Evolutionary conservation across 2,113 vertebrate genomes (phyloP).

Genomic region (Centropus unirufus): DNA sequence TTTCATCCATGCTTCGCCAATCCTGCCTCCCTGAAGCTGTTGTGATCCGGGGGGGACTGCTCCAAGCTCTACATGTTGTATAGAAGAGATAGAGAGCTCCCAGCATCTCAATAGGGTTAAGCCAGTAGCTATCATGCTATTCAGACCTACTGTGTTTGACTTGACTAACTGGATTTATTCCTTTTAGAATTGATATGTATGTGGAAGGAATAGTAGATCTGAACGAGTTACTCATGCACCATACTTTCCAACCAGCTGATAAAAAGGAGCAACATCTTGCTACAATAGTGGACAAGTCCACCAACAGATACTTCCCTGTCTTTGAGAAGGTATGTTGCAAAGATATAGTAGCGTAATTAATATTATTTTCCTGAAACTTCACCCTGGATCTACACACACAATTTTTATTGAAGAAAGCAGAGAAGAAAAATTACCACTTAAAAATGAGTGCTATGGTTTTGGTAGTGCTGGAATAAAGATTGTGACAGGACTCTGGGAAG

Average conservation of each 20-base stretch:
- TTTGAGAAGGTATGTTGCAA: slow-evolving; percentile 82
- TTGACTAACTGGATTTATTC: not conserved
- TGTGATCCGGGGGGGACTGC: rapidly evolving
- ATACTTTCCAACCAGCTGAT: slow-evolving; percentile 30
- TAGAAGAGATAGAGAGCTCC: not conserved
- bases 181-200: slow-evolving; percentile 87
- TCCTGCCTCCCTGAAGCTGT: not conserved
- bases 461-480: too few relatives aligned
- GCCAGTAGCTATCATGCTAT: not conserved
- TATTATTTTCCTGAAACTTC: not conserved
- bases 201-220: slow-evolving; percentile 77
- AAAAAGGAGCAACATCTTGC: slow-evolving; percentile 61
- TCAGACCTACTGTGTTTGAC: not conserved
- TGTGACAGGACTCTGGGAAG: not conserved
- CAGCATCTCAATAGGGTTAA: not conserved
- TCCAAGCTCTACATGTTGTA: not conserved
- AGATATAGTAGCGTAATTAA: not conserved
- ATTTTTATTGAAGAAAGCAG: not conserved
- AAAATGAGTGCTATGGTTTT: not conserved
- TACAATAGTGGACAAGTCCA: slow-evolving; percentile 71
- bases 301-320: slow-evolving; percentile 80
- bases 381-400: not conserved
- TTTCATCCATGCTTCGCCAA: rapidly evolving
- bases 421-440: not conserved
- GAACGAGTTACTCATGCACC: slow-evolving; percentile 70